Base-by-base conservation (phyloP, 2,113 vertebrate species). In the Strix uralensis region DNA sequence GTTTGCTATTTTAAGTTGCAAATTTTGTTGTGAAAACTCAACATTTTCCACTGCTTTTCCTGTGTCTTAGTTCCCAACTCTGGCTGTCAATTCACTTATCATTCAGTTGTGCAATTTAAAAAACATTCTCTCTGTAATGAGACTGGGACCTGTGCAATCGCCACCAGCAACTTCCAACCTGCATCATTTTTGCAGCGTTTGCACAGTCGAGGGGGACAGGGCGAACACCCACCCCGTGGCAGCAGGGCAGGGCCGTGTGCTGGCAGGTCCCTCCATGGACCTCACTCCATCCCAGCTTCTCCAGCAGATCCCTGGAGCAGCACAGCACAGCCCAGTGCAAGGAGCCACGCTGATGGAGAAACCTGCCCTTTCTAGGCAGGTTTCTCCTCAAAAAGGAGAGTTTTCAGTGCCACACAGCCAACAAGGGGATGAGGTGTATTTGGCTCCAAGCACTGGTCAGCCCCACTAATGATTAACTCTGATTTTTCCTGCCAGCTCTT, bases 351-450 rank as follows among this genome's bases (percentile, higher is more conserved):
- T 73, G 30, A 34, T 11, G 38, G 32, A 18, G 23, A 61, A 83
- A 40, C 10, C 4, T 66, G 32, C 4, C 10, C 12, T 44, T 71
- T 81, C 32, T 36, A 52, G 65, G 25, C 14, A 73, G 17, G 5
- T 44, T 89, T 86, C 5, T 32, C 14, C 29, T 16, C 6, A 4
- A 36, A 62, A 42, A 14, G 0, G 4, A 42, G 57, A 32, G 10
- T 4, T 84, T 72, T 54, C 1, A 0, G 44, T 34, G 59, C 38
- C 22, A 26, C 10, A 6, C 55, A 52, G 23, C 23, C 58, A 18
- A 30, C 0, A 0, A 81, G 38, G 17, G 15, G 15, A 2, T 13
- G 15, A 13, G 29, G 13, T 5, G 8, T 34, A 15, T 46, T 13
- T 0, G 1, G 13, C 80, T 87, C 57, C 25, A 44, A 16, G 40